phyloP scores from a whole-genome alignment of 2,888 invertebrate species.

The Oscheius sp. region DNA sequence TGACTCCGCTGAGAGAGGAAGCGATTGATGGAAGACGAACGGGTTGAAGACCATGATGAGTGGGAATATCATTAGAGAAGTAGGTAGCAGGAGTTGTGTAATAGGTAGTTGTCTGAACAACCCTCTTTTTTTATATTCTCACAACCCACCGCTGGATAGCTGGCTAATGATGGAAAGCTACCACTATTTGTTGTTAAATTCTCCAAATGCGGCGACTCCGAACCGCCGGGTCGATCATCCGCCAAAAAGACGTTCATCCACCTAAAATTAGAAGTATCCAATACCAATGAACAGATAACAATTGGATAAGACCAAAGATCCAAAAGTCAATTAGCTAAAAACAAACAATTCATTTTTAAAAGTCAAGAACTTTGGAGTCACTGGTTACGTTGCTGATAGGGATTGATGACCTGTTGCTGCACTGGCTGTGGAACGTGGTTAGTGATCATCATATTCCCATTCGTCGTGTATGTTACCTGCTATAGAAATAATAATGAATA shows the following conservation, averaged over 20 bases:
- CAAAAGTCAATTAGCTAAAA: background rate
- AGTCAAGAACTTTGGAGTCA: background rate
- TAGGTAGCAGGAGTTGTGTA: constrained; percentile 24
- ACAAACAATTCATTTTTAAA: constrained; percentile 3
- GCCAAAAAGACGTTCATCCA: constrained; percentile 18
- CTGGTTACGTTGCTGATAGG: constrained; percentile 32
- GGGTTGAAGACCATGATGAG: constrained; percentile 2
- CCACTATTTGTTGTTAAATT: constrained; percentile 8
- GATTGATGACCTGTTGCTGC: constrained; percentile 46
- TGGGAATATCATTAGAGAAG: background rate
- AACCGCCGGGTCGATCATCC: constrained; percentile 4
- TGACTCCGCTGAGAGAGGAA: constrained; percentile 5
- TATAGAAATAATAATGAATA: background rate
- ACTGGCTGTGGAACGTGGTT: constrained; percentile 29
- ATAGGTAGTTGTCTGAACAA: constrained; percentile 34
- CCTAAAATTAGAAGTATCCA: background rate
- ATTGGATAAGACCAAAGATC: background rate
- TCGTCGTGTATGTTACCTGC: constrained; percentile 42
- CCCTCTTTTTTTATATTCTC: background rate
- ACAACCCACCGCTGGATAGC: constrained; percentile 23
- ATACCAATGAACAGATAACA: background rate
- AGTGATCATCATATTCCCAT: constrained; percentile 25
- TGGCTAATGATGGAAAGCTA: constrained; percentile 1
- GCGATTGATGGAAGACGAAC: constrained; percentile 24
- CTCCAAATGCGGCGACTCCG: constrained; percentile 29